Percentiles rank a stretch among this genome's conserved stretches.
Evolutionary conservation across 1,140 invertebrate species (phyloP).

Genomic region (Drosophila arawakana): DNA sequence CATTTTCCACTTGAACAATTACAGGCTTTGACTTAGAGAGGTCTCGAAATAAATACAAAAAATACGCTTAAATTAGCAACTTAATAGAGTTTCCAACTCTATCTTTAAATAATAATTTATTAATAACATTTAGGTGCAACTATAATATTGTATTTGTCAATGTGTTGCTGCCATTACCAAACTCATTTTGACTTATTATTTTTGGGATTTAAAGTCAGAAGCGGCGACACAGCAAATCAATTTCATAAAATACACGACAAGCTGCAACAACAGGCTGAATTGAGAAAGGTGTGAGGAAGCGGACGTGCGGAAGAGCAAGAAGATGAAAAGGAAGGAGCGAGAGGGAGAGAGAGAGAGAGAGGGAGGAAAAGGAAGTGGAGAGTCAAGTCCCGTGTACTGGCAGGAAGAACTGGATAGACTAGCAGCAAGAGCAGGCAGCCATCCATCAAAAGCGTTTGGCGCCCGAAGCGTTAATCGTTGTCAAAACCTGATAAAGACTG

Average conservation of each 20-base stretch:
- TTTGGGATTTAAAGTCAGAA: slow-evolving; percentile 22
- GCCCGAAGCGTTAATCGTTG: slow-evolving; percentile 79
- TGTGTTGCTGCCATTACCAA: too few species aligned
- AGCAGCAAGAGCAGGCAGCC: slow-evolving; percentile 52
- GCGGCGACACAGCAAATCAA: slow-evolving; percentile 55
- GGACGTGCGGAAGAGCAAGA: not conserved
- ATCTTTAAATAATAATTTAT: too few species aligned
- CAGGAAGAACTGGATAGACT: not conserved
- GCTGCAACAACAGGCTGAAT: not conserved
- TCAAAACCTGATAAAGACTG: slow-evolving; percentile 83
- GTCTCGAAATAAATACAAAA: too few species aligned
- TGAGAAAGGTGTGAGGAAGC: not conserved
- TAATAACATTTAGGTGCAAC: too few species aligned
- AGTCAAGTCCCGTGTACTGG: slow-evolving; percentile 13
- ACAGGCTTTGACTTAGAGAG: too few species aligned
- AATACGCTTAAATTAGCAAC: too few species aligned
- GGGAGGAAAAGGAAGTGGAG: not conserved
- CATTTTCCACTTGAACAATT: too few species aligned
- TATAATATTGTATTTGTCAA: too few species aligned
- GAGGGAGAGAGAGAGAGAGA: not conserved
- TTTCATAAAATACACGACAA: slow-evolving; percentile 62
- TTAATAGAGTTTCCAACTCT: too few species aligned
- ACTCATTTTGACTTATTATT: slow-evolving; percentile 1
- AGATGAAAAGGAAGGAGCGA: not conserved
- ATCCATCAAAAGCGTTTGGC: slow-evolving; percentile 80